Evolutionary conservation across 2,888 invertebrate genomes (phyloP), one percentile per base, ranked within the genome.

Genomic region (Ophion slaviceki): DNA sequence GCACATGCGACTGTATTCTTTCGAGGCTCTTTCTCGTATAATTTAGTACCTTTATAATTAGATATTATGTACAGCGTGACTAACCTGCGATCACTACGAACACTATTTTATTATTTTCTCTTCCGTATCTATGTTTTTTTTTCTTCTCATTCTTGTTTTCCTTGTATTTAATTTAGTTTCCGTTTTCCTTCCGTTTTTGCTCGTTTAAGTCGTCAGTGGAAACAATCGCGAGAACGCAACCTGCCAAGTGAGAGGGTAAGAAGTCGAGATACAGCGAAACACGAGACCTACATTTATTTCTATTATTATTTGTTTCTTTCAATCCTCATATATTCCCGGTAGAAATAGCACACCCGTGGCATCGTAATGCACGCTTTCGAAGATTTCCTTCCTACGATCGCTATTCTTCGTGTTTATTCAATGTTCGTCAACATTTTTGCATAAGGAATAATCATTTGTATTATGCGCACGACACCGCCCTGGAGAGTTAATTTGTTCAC

Each of bases 31-130:
- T 86, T 85, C 64, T 71, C 24, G 17, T 81, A 90, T 89, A 91
- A 91, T 91, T 92, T 92, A 92, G 92, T 92, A 93, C 91, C 91
- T 91, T 92, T 90, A 88, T 92, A 90, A 90, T 91, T 53, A 53
- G 40, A 89, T 90, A 90, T 91, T 92, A 93, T 92, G 90, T 92
- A 93, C 92, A 93, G 89, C 91, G 82, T 86, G 88, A 85, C 75
- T 86, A 87, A 81, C 86, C 88, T 83, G 66, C 70, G 78, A 72
- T 81, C 84, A 71, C 83, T 86, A 85, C 84, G 80, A 70, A 83
- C 71, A 85, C 80, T 80, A 79, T 62, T 70, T 76, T 6, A 76
- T 57, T 67, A 83, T 83, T 78, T 76, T 83, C 57, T 83, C 77
- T 67, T 17, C 57, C 79, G 32, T 78, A 61, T 28, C 59, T 59